Conservation (phyloP, 2,113 vertebrate species). For the Hippocampus barbouri region DNA sequence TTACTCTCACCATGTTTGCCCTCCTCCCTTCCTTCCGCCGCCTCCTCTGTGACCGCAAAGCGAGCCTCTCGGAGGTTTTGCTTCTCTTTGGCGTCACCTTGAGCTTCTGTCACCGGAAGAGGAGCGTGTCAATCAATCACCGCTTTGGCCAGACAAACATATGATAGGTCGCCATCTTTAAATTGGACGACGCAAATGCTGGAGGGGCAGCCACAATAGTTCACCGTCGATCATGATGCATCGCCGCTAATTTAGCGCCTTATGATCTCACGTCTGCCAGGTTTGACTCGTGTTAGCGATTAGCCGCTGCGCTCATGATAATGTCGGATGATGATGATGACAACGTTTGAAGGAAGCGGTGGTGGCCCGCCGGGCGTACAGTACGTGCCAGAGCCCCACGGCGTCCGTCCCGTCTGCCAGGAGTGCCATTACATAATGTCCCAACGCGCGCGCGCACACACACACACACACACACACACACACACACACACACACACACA, state of each 20-base stretch:
- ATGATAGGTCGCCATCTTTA: too few species aligned
- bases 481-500: slow-evolving; percentile 25
- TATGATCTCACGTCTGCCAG: neutral
- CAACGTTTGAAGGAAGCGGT: neutral
- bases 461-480: too few species aligned
- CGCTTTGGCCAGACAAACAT: too few species aligned
- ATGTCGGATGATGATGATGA: neutral
- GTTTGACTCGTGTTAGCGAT: neutral
- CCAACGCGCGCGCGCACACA: neutral
- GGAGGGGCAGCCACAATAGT: too few species aligned
- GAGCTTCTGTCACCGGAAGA: too few species aligned
- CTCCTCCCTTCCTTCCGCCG: too few species aligned
- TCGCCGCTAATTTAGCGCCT: neutral
- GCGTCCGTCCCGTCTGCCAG: neutral
- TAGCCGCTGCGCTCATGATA: neutral
- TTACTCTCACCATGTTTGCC: neutral
- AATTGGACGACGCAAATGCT: too few species aligned
- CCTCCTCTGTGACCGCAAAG: too few species aligned
- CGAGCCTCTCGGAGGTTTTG: too few species aligned
- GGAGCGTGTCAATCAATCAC: too few species aligned
- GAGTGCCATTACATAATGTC: slow-evolving; percentile 49
- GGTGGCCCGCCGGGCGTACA: neutral
- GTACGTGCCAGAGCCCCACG: neutral
- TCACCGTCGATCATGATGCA: neutral
- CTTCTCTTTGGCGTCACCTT: too few species aligned